Conservation (phyloP, 2,888 invertebrate species). For the Xanthia togata region DNA sequence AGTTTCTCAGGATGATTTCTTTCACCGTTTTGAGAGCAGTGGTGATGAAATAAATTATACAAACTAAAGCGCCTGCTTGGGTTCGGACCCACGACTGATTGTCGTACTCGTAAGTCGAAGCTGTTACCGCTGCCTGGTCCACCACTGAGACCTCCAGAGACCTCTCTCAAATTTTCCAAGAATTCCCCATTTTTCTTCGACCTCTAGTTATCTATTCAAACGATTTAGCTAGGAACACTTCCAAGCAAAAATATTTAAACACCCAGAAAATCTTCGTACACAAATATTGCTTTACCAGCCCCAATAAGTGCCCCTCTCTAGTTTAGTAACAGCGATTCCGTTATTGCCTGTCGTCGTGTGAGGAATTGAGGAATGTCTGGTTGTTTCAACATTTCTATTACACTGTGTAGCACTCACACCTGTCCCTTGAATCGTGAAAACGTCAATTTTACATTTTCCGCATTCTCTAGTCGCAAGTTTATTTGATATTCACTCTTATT, state of each 20-base stretch:
- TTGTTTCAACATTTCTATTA: constrained; percentile 79
- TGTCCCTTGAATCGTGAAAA: constrained; percentile 84
- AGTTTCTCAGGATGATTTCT: too few species aligned
- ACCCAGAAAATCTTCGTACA: constrained; percentile 23
- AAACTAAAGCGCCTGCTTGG: too few species aligned
- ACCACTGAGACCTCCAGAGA: too few species aligned
- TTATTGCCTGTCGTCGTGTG: constrained; percentile 58
- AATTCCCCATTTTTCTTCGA: background rate
- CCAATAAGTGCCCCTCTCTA: constrained; percentile 47
- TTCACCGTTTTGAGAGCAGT: too few species aligned
- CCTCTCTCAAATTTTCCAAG: too few species aligned
- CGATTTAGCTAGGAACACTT: constrained; percentile 1
- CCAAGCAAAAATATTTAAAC: constrained; percentile 17
- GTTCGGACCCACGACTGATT: too few species aligned
- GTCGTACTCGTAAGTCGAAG: too few species aligned
- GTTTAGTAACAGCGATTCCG: constrained; percentile 41
- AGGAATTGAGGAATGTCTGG: constrained; percentile 70
- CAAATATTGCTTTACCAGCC: constrained; percentile 27
- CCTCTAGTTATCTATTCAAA: background rate
- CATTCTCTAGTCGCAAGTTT: constrained; percentile 76
- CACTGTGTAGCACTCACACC: constrained; percentile 80
- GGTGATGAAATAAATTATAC: too few species aligned
- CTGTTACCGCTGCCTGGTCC: too few species aligned
- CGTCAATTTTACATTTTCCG: constrained; percentile 87
- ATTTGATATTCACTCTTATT: constrained; percentile 79